phyloP scores from a whole-genome alignment of 2,113 vertebrate genomes.

The Gallinago media region DNA sequence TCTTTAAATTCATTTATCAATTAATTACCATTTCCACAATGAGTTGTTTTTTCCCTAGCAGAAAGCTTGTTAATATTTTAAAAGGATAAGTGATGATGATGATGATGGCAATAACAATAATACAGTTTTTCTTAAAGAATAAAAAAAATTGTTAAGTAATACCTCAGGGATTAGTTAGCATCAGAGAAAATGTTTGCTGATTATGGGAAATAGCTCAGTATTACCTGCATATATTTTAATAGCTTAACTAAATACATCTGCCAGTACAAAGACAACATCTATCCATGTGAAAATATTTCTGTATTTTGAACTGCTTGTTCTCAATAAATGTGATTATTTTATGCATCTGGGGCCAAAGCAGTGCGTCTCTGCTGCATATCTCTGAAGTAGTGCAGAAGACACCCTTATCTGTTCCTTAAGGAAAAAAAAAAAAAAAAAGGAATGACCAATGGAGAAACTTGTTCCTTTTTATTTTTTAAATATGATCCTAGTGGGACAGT shows the following conservation, averaged over 20 bases:
- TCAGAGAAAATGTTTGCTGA: neutral
- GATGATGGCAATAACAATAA: neutral
- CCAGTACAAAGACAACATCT: neutral
- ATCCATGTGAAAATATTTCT: neutral
- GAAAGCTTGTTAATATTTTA: neutral
- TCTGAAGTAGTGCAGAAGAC: neutral
- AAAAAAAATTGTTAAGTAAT: neutral
- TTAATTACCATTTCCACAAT: conserved; percentile 20
- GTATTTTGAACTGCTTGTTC: neutral
- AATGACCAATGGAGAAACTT: neutral
- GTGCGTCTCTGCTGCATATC: neutral
- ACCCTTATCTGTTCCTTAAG: neutral
- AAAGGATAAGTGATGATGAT: neutral
- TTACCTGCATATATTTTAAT: neutral
- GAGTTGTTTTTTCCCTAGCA: neutral
- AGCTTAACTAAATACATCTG: neutral
- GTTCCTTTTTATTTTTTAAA: neutral
- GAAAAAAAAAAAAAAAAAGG: too few species aligned
- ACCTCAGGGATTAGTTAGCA: neutral
- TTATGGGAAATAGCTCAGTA: neutral
- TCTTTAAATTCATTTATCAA: neutral
- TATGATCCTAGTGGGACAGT: neutral
- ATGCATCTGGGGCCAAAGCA: neutral
- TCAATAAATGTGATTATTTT: neutral
- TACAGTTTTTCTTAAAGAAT: neutral